Conservation (phyloP, 2,797 vertebrate genomes). For the Vireo griseus region DNA sequence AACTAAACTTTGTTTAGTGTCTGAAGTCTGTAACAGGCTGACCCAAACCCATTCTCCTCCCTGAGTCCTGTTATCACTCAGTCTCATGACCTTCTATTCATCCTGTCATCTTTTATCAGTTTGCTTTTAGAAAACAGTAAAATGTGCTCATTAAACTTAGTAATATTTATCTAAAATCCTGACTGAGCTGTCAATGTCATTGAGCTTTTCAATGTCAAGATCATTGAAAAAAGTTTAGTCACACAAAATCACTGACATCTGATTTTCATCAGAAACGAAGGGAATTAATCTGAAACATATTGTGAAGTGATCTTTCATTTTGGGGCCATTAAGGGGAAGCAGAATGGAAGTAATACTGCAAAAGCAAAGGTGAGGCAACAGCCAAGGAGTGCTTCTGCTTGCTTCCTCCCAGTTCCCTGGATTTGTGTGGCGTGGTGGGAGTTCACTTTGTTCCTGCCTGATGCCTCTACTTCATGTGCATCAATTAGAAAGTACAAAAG, state of each 20-base stretch:
- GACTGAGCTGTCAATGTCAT: background rate
- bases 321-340: background rate
- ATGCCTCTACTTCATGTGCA: background rate
- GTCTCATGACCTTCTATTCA: accelerated
- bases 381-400: background rate
- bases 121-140: background rate
- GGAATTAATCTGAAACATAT: background rate
- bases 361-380: background rate
- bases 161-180: background rate
- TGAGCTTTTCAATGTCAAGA: background rate
- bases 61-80: background rate
- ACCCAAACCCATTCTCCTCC: background rate
- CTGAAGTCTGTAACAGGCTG: background rate
- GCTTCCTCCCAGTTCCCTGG: background rate
- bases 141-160: background rate
- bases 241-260: background rate
- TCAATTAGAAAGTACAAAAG: background rate
- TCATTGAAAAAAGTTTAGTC: background rate
- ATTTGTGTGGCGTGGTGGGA: background rate
- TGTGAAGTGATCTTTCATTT: background rate
- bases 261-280: background rate
- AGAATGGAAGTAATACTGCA: background rate
- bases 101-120: background rate
- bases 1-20: background rate
- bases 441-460: background rate